A percentile compares a stretch with the other conserved stretches of the same genome.
phyloP scores from a whole-genome alignment of 2,888 invertebrate genomes.

The Chrysodeixis includens region DNA sequence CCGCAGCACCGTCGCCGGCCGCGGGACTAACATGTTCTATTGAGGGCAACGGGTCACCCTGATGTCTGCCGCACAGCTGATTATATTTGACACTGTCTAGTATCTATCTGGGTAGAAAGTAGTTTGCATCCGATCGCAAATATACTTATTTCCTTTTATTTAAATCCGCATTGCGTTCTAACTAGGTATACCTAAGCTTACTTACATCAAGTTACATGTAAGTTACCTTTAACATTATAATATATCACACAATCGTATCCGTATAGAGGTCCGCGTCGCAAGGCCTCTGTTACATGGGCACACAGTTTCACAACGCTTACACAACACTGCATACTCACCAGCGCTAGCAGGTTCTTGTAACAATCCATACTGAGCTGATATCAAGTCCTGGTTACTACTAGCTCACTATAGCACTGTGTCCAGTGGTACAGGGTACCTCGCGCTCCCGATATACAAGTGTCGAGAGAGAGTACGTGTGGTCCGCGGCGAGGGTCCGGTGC shows the following conservation, averaged over 20 bases:
- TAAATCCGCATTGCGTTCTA: not conserved
- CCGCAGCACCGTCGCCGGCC: conserved; percentile 3
- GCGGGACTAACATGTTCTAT: not conserved
- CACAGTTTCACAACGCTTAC: conserved; percentile 39
- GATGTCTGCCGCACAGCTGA: not conserved
- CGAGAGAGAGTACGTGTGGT: conserved; percentile 5
- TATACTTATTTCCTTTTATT: not conserved
- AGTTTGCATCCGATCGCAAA: not conserved
- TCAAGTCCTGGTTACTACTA: not conserved
- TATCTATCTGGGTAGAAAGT: not conserved
- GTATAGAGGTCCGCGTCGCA: not conserved
- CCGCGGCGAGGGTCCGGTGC: conserved; percentile 28
- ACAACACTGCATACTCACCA: conserved; percentile 30
- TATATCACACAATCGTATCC: not conserved
- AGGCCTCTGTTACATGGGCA: conserved; percentile 27
- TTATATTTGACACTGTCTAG: not conserved
- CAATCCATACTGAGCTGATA: not conserved
- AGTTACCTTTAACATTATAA: not conserved
- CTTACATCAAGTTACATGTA: no score
- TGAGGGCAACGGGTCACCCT: conserved; percentile 23
- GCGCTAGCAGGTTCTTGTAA: conserved; percentile 7
- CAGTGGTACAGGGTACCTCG: not conserved
- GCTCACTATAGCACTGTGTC: not conserved
- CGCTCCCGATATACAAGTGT: not conserved
- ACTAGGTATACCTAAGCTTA: not conserved